phyloP scores from a whole-genome alignment of 2,113 vertebrate genomes.

The Rhadina sibilatrix region DNA sequence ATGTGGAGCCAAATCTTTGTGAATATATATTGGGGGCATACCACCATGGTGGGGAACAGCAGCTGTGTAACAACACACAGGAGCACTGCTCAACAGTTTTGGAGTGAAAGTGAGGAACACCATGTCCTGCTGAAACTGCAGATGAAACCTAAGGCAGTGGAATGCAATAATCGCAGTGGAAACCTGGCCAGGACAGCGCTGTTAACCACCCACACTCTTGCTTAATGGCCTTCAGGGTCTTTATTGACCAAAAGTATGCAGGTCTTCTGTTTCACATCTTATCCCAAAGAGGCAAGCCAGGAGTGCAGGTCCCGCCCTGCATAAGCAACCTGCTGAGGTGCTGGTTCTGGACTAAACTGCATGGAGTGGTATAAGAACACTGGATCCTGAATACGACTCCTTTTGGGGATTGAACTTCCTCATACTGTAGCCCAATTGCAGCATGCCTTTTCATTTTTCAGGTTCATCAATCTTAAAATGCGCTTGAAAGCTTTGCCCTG shows the following conservation, averaged over 20 bases:
- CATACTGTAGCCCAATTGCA: not conserved
- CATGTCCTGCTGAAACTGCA: slow-evolving; percentile 36
- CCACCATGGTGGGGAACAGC: not conserved
- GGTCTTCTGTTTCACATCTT: slow-evolving; percentile 38
- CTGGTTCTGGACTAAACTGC: not conserved
- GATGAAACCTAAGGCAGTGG: slow-evolving; percentile 31
- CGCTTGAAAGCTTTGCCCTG: not conserved
- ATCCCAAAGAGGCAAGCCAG: not conserved
- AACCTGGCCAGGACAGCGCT: not conserved
- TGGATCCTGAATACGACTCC: not conserved
- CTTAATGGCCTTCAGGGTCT: slow-evolving; percentile 38
- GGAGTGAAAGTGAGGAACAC: slow-evolving; percentile 32
- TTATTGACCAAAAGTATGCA: slow-evolving; percentile 39
- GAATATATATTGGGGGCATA: not conserved
- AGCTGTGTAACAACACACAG: not conserved
- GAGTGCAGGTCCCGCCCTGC: not conserved
- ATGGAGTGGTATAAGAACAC: not conserved
- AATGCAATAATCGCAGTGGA: slow-evolving; percentile 39
- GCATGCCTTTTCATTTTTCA: not conserved
- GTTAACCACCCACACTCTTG: slow-evolving; percentile 18
- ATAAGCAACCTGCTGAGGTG: not conserved
- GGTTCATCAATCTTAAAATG: not conserved
- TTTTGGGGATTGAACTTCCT: not conserved
- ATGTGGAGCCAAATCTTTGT: not conserved
- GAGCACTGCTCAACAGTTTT: not conserved